These are phyloP conservation scores for Rhopilema esculentum DNA, from an alignment of 30 jellyfish, hydroid and myxozoan genomes.

Conservation along the genomic window DNA sequence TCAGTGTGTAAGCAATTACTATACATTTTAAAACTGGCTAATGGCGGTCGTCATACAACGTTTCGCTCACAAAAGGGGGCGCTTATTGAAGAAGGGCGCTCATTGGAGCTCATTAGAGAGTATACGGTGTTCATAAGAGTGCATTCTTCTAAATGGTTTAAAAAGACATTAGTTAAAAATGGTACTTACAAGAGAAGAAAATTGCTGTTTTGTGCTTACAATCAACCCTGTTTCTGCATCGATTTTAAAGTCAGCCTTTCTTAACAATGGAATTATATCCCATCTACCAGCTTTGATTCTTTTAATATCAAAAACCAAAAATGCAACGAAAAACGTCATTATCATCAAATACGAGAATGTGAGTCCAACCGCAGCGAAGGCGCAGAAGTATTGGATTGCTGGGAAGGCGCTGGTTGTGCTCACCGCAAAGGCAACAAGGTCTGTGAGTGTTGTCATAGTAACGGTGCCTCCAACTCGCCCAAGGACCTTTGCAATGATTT, in stretches of 20 bases:
- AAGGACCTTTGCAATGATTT: slow-evolving; percentile 41
- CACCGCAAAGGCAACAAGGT: slow-evolving; percentile 83
- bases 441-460: slow-evolving; percentile 84
- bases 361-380: slow-evolving; percentile 73
- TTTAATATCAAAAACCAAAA: slow-evolving; percentile 46
- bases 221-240: slow-evolving; percentile 4
- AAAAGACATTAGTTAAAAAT: no score
- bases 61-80: no score
- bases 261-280: slow-evolving; percentile 58
- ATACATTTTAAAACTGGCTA: no score
- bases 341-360: slow-evolving; percentile 50
- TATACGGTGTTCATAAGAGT: no score
- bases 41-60: no score
- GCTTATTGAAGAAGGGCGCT: no score
- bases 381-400: slow-evolving; percentile 73
- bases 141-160: no score
- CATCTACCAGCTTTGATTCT: slow-evolving; percentile 62
- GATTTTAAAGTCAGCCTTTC: background rate
- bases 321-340: slow-evolving; percentile 66
- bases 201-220: background rate
- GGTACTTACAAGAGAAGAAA: background rate
- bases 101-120: no score
- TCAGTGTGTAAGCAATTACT: no score
- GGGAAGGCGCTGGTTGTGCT: slow-evolving; percentile 73
- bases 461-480: slow-evolving; percentile 59